phyloP scores from a whole-genome alignment of 1,140 invertebrate genomes.

The Drosophila dunni region DNA sequence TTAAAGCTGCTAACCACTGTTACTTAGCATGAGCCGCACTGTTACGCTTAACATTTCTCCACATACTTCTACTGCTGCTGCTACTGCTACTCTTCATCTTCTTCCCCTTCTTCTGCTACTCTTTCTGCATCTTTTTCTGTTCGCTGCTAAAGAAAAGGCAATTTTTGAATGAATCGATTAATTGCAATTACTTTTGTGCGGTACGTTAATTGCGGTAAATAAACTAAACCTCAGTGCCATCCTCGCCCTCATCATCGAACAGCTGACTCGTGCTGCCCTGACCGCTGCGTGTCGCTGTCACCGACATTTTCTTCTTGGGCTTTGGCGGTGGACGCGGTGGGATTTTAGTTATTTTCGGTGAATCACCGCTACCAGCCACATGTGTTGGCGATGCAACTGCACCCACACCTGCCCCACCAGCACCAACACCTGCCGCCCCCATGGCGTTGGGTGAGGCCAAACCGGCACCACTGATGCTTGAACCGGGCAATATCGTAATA shows the following conservation, averaged over 20 bases:
- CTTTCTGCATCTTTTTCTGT: slow-evolving; percentile 11
- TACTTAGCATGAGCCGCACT: no score
- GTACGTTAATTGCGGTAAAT: slow-evolving; percentile 4
- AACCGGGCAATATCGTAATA: slow-evolving; percentile 68
- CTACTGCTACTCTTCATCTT: neutral
- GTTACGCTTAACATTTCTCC: neutral
- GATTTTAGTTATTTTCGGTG: slow-evolving; percentile 87
- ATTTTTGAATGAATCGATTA: slow-evolving; percentile 27
- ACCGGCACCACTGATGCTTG: slow-evolving; percentile 60
- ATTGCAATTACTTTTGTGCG: slow-evolving; percentile 16
- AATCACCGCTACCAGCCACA: slow-evolving; percentile 50
- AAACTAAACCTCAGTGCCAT: slow-evolving; percentile 92
- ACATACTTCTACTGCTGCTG: neutral
- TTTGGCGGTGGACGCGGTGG: slow-evolving; percentile 92
- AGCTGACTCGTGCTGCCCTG: slow-evolving; percentile 87
- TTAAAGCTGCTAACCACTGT: no score
- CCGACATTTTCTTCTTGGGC: slow-evolving; percentile 89
- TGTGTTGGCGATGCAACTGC: slow-evolving; percentile 44
- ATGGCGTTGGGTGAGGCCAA: slow-evolving; percentile 19
- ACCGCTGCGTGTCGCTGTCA: slow-evolving; percentile 84
- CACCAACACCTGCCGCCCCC: slow-evolving; percentile 2
- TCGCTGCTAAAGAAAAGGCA: slow-evolving; percentile 28
- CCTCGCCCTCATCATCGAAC: slow-evolving; percentile 93
- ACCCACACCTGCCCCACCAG: neutral
- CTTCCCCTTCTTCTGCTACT: neutral